A percentile compares a stretch with the other conserved stretches of the same genome.
These are phyloP conservation scores for Coenobita brevimanus DNA, from an alignment of 1,140 invertebrate genomes.

Conservation along the genomic window DNA sequence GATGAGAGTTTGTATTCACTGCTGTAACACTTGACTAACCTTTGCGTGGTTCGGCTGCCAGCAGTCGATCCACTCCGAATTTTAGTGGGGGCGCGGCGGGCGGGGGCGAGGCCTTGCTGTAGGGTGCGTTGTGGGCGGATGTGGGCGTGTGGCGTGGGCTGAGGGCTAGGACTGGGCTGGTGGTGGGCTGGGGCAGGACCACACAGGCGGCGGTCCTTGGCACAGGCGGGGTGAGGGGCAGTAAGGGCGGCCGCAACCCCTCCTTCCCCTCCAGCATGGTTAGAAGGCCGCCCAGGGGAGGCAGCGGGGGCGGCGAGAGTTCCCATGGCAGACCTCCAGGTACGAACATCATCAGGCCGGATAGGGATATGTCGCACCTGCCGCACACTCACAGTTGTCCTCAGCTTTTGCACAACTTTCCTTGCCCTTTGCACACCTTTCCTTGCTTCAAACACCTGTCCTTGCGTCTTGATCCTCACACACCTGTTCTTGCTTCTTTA, in stretches of 20 bases:
- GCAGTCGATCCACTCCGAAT: conserved; percentile 44
- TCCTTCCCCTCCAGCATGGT: conserved; percentile 54
- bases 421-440: too few relatives aligned
- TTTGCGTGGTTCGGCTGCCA: conserved; percentile 40
- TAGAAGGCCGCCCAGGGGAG: conserved; percentile 44
- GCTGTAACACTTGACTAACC: conserved; percentile 1
- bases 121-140: neutral
- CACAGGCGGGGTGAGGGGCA: conserved; percentile 14
- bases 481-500: neutral
- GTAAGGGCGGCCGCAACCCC: conserved; percentile 13
- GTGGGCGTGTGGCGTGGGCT: conserved; percentile 28
- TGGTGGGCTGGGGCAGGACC: conserved; percentile 42
- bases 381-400: too few relatives aligned
- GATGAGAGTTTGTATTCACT: too few relatives aligned
- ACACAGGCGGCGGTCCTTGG: conserved; percentile 55
- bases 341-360: conserved; percentile 27
- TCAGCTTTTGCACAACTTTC: too few relatives aligned
- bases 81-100: conserved; percentile 35
- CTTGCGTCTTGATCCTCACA: too few relatives aligned
- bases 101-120: conserved; percentile 29
- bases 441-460: too few relatives aligned
- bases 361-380: too few relatives aligned
- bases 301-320: conserved; percentile 19
- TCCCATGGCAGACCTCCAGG: conserved; percentile 47
- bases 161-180: conserved; percentile 16